Evolutionary conservation across 2,888 invertebrate genomes (phyloP).

Genomic region (Palloptera scutellata): DNA sequence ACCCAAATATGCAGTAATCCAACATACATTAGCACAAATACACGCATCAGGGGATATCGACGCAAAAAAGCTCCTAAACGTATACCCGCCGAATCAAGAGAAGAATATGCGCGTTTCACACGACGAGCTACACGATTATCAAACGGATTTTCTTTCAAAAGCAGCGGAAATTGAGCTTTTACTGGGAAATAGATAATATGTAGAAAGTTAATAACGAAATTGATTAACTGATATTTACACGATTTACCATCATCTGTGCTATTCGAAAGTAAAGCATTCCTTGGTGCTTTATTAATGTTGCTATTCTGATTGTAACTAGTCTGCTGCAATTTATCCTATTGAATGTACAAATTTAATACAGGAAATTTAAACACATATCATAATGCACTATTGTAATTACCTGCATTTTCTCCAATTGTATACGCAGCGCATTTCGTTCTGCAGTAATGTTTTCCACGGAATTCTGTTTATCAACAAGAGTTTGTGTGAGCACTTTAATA

Average conservation of each 20-base stretch:
- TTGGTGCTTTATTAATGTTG: conserved; percentile 24
- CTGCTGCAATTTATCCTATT: conserved; percentile 69
- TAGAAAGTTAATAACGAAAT: not conserved
- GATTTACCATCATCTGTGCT: conserved; percentile 73
- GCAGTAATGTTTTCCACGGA: conserved; percentile 82
- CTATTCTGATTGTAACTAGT: conserved; percentile 63
- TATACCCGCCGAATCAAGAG: conserved; percentile 79
- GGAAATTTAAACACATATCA: conserved; percentile 9
- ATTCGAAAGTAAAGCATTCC: conserved; percentile 67
- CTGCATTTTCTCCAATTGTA: conserved; percentile 84
- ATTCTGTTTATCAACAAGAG: conserved; percentile 85
- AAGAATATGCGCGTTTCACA: conserved; percentile 80
- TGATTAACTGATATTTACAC: not conserved
- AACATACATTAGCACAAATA: conserved; percentile 86
- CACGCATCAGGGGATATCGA: conserved; percentile 82
- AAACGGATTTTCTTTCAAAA: conserved; percentile 78
- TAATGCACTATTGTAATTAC: conserved; percentile 59
- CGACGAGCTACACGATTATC: conserved; percentile 78
- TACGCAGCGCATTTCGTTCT: conserved; percentile 83
- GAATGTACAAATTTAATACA: not conserved
- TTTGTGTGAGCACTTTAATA: conserved; percentile 76
- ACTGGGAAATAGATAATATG: conserved; percentile 59
- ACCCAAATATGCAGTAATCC: conserved; percentile 87
- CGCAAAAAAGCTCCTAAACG: conserved; percentile 81
- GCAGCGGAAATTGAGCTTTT: conserved; percentile 74